Conservation (phyloP, 2,888 invertebrate genomes). For the Aphodius granarius region DNA sequence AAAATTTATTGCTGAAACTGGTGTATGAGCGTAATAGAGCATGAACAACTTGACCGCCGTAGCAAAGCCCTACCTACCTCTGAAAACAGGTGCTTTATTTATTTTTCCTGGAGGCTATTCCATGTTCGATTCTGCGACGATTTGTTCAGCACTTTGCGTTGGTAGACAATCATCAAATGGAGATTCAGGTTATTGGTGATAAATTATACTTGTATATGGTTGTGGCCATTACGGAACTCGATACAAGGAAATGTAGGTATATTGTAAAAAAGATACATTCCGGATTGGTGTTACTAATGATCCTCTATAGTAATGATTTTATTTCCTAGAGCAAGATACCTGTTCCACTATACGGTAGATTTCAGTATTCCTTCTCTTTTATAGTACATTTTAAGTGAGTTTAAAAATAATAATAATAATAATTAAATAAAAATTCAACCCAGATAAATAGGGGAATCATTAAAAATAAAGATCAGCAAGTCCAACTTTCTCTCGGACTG, state of each 20-base stretch:
- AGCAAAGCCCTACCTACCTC: constrained; percentile 15
- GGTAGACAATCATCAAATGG: background rate
- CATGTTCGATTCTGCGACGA: background rate
- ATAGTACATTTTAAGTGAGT: no score
- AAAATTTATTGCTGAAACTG: constrained; percentile 24
- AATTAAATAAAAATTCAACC: no score
- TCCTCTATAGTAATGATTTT: background rate
- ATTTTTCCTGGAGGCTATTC: background rate
- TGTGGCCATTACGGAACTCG: background rate
- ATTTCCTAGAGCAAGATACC: background rate
- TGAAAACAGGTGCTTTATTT: constrained; percentile 25
- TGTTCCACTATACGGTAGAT: no score
- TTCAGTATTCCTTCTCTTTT: no score
- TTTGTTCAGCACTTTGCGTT: background rate
- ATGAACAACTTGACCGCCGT: constrained; percentile 21
- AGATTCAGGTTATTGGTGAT: background rate
- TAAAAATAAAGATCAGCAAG: no score
- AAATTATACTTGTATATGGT: background rate
- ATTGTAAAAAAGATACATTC: background rate
- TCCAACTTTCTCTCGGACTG: no score
- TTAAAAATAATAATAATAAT: no score
- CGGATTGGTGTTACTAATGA: background rate
- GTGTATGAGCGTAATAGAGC: constrained; percentile 24
- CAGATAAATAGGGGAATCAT: no score
- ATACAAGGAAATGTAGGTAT: background rate